Base-by-base conservation (phyloP, 2,797 vertebrate genomes). In the Adelosebastes latens region DNA sequence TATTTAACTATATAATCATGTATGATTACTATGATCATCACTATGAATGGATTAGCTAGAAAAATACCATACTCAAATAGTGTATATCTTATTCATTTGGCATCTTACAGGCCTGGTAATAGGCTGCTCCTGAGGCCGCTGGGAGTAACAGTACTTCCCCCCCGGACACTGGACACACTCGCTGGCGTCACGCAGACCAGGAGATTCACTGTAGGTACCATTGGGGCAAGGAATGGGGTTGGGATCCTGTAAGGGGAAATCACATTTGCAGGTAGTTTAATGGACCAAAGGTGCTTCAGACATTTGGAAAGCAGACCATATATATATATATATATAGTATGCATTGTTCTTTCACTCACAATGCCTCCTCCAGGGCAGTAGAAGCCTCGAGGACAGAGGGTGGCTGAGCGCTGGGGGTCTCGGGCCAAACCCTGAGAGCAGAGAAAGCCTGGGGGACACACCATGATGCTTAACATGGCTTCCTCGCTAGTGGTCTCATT, bases 331-430 rank as follows among this genome's bases (percentile, higher is more conserved):
- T n/a, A n/a, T n/a, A n/a, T n/a, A n/a, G 7, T 12, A 61, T 67
- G 27, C 49, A 8, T 56, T 0, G 1, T 34, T 67, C 49, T n/a
- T 53, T 53, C 49, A 94, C 97, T 97, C 85, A 97, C 97, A 31
- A 95, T 61, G 34, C 90, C 83, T 81, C 97, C 97, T 67, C 86
- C 95, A 0, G 95, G 97, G 83, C 97, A 98, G 92, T 96, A 98
- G 86, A 96, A 97, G 53, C 97, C 97, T 83, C 60, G 94, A 2
- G 97, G 97, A 82, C 97, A 98, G 75, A 97, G 95, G 20, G 95
- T 95, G 36, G 94, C 93, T 6, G 91, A 93, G 71, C 94, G 92
- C 46, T 96, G 95, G 12, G 97, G 97, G 86, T 94, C 94, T 24
- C 91, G 78, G 31, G 96, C 95, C 88, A 96, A 93, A 75, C 97